Evolutionary conservation across 2,113 vertebrate genomes (phyloP).

Genomic region (rabbit (Oryctolagus cuniculus)): mOryCun1.1 NC_091438.1:90920501-90921000

Average conservation of each 20-base stretch:
- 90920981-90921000: conserved; percentile 24
- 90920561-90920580: background rate
- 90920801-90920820: conserved; percentile 79
- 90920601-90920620: background rate
- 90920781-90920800: conserved; percentile 65
- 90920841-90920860: conserved; percentile 71
- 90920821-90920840: conserved; percentile 76
- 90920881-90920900: conserved; percentile 65
- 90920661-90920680: conserved; percentile 76
- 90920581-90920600: conserved; percentile 57
- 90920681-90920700: conserved; percentile 77
- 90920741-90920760: conserved; percentile 70
- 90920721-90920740: conserved; percentile 80
- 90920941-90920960: conserved; percentile 25
- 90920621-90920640: background rate
- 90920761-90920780: conserved; percentile 63
- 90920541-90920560: background rate
- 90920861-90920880: conserved; percentile 61
- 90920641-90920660: background rate
- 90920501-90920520: conserved; percentile 12
- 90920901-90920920: conserved; percentile 68
- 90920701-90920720: conserved; percentile 65
- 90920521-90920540: background rate
- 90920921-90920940: conserved; percentile 54
- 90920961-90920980: conserved; percentile 68